A percentile compares a stretch with the other conserved stretches of the same genome.
Conservation (phyloP, 1,140 invertebrate genomes). For the Danaus plexippus region DNA sequence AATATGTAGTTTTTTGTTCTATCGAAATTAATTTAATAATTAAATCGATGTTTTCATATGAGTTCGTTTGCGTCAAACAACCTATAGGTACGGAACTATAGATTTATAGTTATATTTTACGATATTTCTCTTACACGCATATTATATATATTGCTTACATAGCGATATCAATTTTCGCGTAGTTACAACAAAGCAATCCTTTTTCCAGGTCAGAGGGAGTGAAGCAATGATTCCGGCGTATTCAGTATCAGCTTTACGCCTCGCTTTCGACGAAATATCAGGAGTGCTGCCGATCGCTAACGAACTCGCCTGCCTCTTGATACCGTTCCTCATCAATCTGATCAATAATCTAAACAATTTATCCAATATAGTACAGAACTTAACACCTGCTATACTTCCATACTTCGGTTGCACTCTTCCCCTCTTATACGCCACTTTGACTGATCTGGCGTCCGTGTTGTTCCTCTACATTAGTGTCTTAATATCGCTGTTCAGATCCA, state of each 20-base stretch:
- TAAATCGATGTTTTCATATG: no score
- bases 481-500: constrained; percentile 55
- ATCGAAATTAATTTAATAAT: no score
- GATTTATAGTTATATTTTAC: no score
- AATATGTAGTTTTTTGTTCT: no score
- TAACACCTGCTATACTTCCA: constrained; percentile 53
- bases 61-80: no score
- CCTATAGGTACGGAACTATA: no score
- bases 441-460: constrained; percentile 55
- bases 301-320: constrained; percentile 47
- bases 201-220: constrained; percentile 39
- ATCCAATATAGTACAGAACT: constrained; percentile 57
- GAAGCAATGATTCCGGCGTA: constrained; percentile 62
- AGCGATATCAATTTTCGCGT: no score
- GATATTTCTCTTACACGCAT: no score
- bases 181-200: background rate
- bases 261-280: constrained; percentile 58
- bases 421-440: constrained; percentile 51
- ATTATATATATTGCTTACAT: no score
- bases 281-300: constrained; percentile 51
- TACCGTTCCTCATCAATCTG: constrained; percentile 55
- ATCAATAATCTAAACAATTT: constrained; percentile 61
- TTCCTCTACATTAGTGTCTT: constrained; percentile 59
- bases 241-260: constrained; percentile 46
- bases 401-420: constrained; percentile 61